These are phyloP conservation scores for Melieria picta DNA, from an alignment of 2,888 invertebrate genomes.

Conservation along the genomic window DNA sequence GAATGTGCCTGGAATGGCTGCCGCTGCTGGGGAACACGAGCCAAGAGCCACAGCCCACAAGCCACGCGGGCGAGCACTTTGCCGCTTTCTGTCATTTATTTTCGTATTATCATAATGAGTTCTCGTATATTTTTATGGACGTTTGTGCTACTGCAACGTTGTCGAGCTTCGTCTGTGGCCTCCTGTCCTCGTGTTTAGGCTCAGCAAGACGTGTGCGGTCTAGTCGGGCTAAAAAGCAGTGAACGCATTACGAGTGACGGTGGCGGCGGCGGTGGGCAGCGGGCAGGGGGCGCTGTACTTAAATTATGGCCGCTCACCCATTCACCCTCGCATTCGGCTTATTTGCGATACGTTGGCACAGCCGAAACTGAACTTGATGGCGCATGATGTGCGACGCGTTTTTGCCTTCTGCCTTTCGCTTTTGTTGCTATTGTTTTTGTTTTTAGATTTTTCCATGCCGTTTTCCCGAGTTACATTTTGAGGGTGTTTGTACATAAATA, in stretches of 20 bases:
- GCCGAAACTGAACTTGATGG: slow-evolving; percentile 52
- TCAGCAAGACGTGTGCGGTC: too few species aligned
- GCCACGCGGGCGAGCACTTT: slow-evolving; percentile 13
- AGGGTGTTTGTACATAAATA: slow-evolving; percentile 27
- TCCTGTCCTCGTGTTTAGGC: too few species aligned
- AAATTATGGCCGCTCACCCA: slow-evolving; percentile 57
- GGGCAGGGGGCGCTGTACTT: slow-evolving; percentile 36
- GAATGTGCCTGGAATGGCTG: neutral
- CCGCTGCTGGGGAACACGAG: neutral
- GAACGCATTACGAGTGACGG: neutral
- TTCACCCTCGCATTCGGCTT: slow-evolving; percentile 54
- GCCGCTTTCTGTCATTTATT: slow-evolving; percentile 55
- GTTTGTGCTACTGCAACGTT: slow-evolving; percentile 40
- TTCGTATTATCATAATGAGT: slow-evolving; percentile 61
- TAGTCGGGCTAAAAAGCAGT: slow-evolving; percentile 13
- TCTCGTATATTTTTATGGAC: slow-evolving; percentile 61
- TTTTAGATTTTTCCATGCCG: slow-evolving; percentile 35
- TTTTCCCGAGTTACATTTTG: slow-evolving; percentile 32
- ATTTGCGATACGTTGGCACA: slow-evolving; percentile 42
- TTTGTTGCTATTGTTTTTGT: slow-evolving; percentile 3
- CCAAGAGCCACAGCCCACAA: neutral
- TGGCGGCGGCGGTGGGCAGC: slow-evolving; percentile 40
- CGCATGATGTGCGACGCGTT: neutral
- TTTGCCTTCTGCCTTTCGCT: neutral
- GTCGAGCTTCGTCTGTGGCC: too few species aligned